phyloP scores from a whole-genome alignment of 1,140 invertebrate genomes.

The Sesamia nonagrioides region DNA sequence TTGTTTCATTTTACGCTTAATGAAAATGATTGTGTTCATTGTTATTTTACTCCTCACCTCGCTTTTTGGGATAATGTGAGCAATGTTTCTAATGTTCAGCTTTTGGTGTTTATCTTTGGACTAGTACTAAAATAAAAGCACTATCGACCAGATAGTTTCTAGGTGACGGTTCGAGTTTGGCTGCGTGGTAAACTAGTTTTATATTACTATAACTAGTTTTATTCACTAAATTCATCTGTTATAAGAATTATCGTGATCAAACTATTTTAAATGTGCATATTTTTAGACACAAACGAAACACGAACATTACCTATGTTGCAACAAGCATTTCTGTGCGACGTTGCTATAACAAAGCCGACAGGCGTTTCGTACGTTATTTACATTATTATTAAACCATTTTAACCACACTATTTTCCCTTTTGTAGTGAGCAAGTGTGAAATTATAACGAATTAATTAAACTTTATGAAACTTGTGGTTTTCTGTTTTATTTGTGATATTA shows the following conservation, averaged over 20 bases:
- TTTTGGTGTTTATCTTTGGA: background rate
- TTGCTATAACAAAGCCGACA: background rate
- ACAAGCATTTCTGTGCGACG: background rate
- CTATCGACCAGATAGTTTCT: too few species aligned
- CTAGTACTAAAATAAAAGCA: background rate
- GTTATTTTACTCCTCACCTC: background rate
- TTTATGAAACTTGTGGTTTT: too few species aligned
- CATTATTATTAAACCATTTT: background rate
- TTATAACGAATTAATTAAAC: too few species aligned
- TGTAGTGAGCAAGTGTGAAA: too few species aligned
- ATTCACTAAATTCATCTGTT: too few species aligned
- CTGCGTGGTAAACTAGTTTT: background rate
- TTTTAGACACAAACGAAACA: background rate
- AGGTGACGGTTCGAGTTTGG: background rate
- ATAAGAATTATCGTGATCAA: too few species aligned
- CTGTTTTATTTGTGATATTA: too few species aligned
- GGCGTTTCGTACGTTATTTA: background rate
- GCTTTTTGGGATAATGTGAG: background rate
- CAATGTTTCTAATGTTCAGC: background rate
- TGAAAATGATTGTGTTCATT: constrained; percentile 21
- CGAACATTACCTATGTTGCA: background rate
- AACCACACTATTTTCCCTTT: too few species aligned
- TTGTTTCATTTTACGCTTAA: constrained; percentile 6
- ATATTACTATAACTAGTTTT: too few species aligned
- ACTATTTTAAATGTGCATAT: background rate